These are phyloP conservation scores for Capitulum mitella DNA, from an alignment of 2,888 invertebrate species.

Conservation along the genomic window DNA sequence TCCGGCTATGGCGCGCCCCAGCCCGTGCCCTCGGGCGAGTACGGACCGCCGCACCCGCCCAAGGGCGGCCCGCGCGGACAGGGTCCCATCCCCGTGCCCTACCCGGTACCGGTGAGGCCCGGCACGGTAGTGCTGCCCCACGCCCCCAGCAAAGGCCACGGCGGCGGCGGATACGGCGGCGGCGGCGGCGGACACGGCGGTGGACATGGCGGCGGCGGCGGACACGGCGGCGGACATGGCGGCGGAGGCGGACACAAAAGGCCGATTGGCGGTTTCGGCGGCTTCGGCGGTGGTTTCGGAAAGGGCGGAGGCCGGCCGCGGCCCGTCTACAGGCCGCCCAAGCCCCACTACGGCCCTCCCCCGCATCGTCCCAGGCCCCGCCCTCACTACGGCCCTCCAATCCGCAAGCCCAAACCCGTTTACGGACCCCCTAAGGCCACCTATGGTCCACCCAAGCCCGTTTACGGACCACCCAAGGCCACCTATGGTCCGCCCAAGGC, in stretches of 20 bases:
- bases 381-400: slow-evolving; percentile 12
- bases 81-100: slow-evolving; percentile 17
- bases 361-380: slow-evolving; percentile 12
- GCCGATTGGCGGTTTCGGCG: neutral
- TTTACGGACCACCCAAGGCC: neutral
- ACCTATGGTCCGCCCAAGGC: neutral
- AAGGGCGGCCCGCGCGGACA: slow-evolving; percentile 24
- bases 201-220: neutral
- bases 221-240: neutral
- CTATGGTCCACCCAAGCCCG: neutral
- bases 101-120: neutral
- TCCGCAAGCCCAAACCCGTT: neutral
- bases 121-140: slow-evolving; percentile 15
- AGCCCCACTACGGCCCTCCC: slow-evolving; percentile 5
- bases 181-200: slow-evolving; percentile 2
- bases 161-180: neutral
- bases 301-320: neutral
- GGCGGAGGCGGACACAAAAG: neutral
- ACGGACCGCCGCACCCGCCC: slow-evolving; percentile 18
- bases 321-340: neutral
- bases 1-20: slow-evolving; percentile 10
- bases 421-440: slow-evolving; percentile 7
- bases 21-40: neutral
- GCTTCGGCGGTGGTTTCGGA: neutral
- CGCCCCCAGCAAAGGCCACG: neutral